Conservation (phyloP, 2,797 vertebrate genomes). For the Telmatherina bonti region DNA sequence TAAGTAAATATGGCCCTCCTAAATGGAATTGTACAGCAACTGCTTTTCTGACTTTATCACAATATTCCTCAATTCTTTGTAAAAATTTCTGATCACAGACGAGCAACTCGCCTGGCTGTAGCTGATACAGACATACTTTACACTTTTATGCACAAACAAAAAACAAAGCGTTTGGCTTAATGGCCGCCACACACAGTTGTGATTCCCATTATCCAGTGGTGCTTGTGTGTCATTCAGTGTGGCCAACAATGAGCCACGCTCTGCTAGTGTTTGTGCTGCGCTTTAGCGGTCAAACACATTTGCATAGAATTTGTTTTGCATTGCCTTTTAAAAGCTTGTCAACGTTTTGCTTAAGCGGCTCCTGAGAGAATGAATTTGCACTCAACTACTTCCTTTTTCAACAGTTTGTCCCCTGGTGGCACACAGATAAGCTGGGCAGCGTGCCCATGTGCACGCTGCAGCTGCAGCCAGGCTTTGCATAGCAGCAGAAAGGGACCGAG, state of each 20-base stretch:
- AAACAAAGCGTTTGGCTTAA: constrained; percentile 14
- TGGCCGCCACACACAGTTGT: constrained; percentile 16
- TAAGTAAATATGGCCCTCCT: too few species aligned
- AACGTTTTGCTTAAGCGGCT: constrained; percentile 48
- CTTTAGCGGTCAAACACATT: constrained; percentile 43
- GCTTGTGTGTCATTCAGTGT: constrained; percentile 26
- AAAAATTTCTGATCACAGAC: not conserved
- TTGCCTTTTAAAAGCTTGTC: constrained; percentile 46
- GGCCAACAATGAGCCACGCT: constrained; percentile 17
- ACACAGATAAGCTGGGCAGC: constrained; percentile 29
- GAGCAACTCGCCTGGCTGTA: not conserved
- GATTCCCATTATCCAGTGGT: constrained; percentile 27
- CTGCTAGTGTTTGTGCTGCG: constrained; percentile 14
- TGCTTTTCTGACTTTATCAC: too few species aligned
- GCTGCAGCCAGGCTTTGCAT: not conserved
- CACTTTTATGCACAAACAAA: not conserved
- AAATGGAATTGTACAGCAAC: too few species aligned
- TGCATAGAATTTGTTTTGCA: constrained; percentile 56
- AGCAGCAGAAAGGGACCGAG: not conserved
- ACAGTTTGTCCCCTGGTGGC: constrained; percentile 19
- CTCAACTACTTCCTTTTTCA: constrained; percentile 63
- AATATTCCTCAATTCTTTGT: too few species aligned
- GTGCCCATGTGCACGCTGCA: not conserved
- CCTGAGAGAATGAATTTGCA: constrained; percentile 34
- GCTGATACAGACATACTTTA: not conserved